Evolutionary conservation across 1,140 invertebrate species (phyloP).

Genomic region (Papilio glaucus): DNA sequence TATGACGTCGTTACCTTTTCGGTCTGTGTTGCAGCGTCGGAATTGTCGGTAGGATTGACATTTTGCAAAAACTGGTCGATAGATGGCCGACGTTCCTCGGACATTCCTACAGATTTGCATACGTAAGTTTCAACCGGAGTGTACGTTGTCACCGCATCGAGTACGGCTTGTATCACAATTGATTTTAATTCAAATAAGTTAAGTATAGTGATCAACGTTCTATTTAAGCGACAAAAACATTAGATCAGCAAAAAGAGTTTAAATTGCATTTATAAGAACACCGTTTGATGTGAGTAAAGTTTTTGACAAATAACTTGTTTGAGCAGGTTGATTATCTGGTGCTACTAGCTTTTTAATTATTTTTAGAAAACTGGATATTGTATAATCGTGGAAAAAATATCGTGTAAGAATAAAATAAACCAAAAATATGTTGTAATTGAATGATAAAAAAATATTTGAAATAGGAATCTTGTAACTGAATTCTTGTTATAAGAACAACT

Average conservation of each 20-base stretch:
- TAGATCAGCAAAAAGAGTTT: no score
- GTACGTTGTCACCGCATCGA: neutral
- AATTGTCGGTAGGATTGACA: constrained; percentile 27
- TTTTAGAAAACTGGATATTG: no score
- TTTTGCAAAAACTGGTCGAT: constrained; percentile 32
- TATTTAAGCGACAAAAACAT: neutral
- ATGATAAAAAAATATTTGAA: neutral
- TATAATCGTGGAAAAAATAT: no score
- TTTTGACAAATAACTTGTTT: no score
- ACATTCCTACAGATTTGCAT: constrained; percentile 33
- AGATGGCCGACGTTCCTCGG: constrained; percentile 16
- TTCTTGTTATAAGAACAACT: neutral
- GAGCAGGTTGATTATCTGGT: no score
- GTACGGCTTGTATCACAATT: neutral
- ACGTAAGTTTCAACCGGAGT: constrained; percentile 19
- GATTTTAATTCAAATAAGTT: neutral
- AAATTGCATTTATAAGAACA: no score
- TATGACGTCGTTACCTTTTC: constrained; percentile 32
- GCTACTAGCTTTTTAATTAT: no score
- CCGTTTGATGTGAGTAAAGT: no score
- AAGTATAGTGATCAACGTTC: no score
- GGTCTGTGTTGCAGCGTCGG: constrained; percentile 13
- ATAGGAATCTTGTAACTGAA: neutral
- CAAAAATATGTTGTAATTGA: no score
- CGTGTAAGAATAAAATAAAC: no score